Evolutionary conservation across 53 echinoderm and acorn worm species (phyloP).

Genomic region (Henricia sp.): DNA sequence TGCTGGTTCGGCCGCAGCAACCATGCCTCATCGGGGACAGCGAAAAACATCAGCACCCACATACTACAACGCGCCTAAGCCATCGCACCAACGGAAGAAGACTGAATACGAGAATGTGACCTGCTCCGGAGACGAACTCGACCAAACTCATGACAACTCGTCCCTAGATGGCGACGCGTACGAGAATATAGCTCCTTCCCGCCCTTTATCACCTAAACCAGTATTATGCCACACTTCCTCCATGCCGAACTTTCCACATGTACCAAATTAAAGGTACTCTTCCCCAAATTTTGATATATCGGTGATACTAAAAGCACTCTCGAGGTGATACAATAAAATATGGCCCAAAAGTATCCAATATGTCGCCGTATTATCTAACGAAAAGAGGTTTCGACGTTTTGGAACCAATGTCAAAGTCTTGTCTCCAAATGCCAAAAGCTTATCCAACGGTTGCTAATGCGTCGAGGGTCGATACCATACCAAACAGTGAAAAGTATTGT

Average conservation of each 20-base stretch:
- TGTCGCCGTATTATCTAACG: no score
- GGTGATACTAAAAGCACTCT: no score
- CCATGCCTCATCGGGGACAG: not conserved
- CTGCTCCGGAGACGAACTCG: not conserved
- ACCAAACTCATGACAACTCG: not conserved
- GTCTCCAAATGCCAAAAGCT: no score
- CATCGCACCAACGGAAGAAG: slow-evolving; percentile 38
- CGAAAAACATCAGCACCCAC: slow-evolving; percentile 6
- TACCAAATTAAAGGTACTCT: no score
- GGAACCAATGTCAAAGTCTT: no score
- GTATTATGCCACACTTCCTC: slow-evolving; percentile 5
- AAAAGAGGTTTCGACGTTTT: no score
- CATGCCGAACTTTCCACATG: slow-evolving; percentile 2
- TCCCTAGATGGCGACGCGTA: slow-evolving; percentile 4
- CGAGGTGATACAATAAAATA: no score
- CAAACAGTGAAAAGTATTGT: no score
- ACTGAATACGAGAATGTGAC: slow-evolving; percentile 42
- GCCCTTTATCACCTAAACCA: slow-evolving; percentile 7
- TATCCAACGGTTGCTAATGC: no score
- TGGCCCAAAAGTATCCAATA: no score
- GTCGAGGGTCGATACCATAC: no score
- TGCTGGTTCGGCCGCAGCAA: not conserved
- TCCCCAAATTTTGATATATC: no score
- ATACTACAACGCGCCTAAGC: slow-evolving; percentile 15
- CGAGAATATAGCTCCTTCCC: slow-evolving; percentile 27